These are phyloP conservation scores for Urosaurus nigricauda DNA, from an alignment of 2,797 vertebrate genomes.

Conservation along the genomic window DNA sequence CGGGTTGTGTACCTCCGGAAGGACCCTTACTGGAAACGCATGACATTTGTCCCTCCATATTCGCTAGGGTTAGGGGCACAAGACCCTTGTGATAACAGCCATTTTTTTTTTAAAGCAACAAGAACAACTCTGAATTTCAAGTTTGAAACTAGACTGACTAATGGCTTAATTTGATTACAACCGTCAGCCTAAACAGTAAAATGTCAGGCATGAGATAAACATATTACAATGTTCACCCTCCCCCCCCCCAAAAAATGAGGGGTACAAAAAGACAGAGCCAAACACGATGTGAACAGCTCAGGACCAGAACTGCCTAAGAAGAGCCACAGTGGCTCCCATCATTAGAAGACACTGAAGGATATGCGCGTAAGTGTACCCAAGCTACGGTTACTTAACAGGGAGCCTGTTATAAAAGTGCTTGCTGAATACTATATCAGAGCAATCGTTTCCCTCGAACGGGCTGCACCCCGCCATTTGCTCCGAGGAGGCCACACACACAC, in stretches of 20 bases:
- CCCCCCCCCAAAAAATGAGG: too few relatives aligned
- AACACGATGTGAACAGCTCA: neutral
- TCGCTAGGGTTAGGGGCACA: too few relatives aligned
- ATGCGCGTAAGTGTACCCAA: neutral
- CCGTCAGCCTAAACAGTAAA: neutral
- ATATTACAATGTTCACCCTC: neutral
- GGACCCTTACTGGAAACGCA: neutral
- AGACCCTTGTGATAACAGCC: neutral
- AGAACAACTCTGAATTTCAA: neutral
- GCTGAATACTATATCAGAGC: too few relatives aligned
- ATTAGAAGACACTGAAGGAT: neutral
- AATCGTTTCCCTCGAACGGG: neutral
- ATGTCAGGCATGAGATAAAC: neutral
- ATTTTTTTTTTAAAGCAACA: neutral
- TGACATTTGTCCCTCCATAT: too few relatives aligned
- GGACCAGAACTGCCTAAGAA: neutral
- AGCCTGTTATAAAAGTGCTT: fast-evolving
- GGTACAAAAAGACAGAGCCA: neutral
- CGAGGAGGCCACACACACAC: slow-evolving; percentile 67
- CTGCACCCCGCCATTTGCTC: slow-evolving; percentile 37
- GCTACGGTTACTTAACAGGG: neutral
- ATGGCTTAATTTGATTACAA: neutral
- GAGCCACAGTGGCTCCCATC: neutral
- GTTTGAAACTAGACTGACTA: neutral
- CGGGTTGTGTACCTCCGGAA: too few relatives aligned